Percentiles rank a stretch among this genome's conserved stretches.
These are phyloP conservation scores for Coluber constrictor DNA, from an alignment of 2,797 vertebrate species.

Conservation along the genomic window DNA sequence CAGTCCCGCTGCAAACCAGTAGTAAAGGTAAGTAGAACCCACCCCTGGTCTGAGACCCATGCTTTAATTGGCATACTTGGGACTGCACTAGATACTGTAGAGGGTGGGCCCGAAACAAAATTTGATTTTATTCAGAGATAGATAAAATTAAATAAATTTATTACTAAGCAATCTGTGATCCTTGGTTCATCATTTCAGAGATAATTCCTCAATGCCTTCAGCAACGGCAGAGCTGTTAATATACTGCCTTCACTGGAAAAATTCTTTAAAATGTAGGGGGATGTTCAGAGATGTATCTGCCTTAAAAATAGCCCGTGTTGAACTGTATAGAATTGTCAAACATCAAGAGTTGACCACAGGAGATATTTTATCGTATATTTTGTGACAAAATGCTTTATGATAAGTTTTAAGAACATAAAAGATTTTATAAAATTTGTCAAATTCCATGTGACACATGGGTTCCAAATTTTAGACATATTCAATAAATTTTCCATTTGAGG, in stretches of 20 bases:
- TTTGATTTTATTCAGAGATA: background rate
- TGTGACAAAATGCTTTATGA: background rate
- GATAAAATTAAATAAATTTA: background rate
- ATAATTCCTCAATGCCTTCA: background rate
- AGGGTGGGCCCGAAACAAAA: background rate
- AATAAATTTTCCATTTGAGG: background rate
- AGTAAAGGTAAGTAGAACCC: no score
- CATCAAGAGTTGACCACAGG: background rate
- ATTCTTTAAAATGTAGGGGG: background rate
- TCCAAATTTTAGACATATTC: background rate
- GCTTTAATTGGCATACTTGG: background rate
- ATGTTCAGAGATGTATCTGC: background rate
- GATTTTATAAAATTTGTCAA: background rate
- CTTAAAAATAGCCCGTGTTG: background rate
- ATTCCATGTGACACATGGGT: background rate
- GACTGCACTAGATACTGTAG: background rate
- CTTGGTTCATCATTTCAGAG: background rate
- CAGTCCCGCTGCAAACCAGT: no score
- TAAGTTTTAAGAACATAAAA: background rate
- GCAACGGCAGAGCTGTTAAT: background rate
- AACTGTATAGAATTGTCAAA: background rate
- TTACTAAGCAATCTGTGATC: background rate
- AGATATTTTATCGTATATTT: background rate
- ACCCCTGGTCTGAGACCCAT: background rate
- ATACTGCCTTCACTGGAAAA: background rate